These are phyloP conservation scores for Lasiommata megera DNA, from an alignment of 2,888 invertebrate genomes.

Conservation along the genomic window DNA sequence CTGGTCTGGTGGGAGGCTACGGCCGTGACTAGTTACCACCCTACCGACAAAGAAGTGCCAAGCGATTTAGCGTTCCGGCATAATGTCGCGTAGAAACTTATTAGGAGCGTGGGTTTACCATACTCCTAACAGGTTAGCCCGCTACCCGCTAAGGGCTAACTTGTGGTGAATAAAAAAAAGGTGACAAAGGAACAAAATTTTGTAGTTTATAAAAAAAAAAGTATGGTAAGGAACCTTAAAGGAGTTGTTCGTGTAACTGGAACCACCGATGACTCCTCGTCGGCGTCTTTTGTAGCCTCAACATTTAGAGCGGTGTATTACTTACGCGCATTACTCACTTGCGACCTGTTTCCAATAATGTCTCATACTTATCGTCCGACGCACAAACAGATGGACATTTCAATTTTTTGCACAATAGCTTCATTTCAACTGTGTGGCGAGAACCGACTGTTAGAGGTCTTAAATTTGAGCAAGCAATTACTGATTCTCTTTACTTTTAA, in stretches of 20 bases:
- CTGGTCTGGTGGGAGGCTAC: no score
- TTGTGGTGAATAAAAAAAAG: no score
- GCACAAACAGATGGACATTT: neutral
- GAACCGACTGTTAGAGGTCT: neutral
- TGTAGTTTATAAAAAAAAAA: no score
- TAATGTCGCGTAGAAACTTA: no score
- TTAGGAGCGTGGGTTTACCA: no score
- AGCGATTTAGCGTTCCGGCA: no score
- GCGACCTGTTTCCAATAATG: constrained; percentile 20
- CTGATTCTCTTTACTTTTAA: neutral
- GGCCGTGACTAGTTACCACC: no score
- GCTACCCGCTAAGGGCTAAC: no score
- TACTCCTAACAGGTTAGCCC: no score
- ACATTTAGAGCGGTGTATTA: constrained; percentile 13
- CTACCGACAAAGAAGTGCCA: no score
- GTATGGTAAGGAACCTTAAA: no score
- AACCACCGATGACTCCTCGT: neutral
- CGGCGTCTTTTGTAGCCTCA: constrained; percentile 33
- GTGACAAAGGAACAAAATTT: no score
- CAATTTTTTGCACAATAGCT: constrained; percentile 6
- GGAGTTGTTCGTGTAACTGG: constrained; percentile 1
- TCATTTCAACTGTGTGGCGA: neutral
- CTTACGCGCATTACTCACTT: constrained; percentile 21
- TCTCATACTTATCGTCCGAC: constrained; percentile 4
- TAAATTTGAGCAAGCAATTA: neutral